phyloP scores from a whole-genome alignment of 1,140 invertebrate genomes.

The Penaeus chinensis region DNA sequence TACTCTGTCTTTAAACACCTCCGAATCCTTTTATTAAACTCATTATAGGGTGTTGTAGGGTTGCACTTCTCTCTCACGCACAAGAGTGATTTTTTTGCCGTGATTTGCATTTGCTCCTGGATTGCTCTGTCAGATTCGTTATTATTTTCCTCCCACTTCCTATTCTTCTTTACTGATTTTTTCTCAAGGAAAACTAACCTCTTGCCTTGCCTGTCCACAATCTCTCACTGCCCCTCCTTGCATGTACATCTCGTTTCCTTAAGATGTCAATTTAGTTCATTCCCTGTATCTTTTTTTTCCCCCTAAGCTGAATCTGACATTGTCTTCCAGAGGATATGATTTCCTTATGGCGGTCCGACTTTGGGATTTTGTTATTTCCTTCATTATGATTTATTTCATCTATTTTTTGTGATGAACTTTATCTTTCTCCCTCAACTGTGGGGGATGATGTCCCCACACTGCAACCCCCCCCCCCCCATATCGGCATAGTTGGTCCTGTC shows the following conservation, averaged over 20 bases:
- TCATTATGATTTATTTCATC: neutral
- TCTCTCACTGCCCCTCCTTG: neutral
- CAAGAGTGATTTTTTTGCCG: neutral
- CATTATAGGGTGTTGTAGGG: slow-evolving; percentile 14
- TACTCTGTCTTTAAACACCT: slow-evolving; percentile 2
- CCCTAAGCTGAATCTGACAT: slow-evolving; percentile 24
- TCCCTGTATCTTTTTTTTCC: neutral
- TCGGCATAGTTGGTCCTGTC: too few species aligned
- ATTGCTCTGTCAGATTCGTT: slow-evolving; percentile 18
- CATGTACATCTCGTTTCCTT: too few species aligned
- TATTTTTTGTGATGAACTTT: too few species aligned
- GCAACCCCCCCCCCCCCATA: too few species aligned
- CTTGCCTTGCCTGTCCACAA: slow-evolving; percentile 7
- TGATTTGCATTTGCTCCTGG: neutral
- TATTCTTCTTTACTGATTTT: neutral
- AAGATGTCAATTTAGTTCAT: neutral
- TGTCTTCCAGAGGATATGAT: slow-evolving; percentile 36
- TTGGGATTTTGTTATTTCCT: slow-evolving; percentile 13
- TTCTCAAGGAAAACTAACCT: neutral
- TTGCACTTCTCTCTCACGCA: slow-evolving; percentile 3
- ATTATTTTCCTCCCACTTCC: neutral
- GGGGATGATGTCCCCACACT: too few species aligned
- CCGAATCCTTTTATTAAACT: slow-evolving; percentile 2
- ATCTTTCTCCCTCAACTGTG: too few species aligned
- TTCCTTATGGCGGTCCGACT: slow-evolving; percentile 25